phyloP scores from a whole-genome alignment of 2,888 invertebrate genomes.

The Sminthurides aquaticus region DNA sequence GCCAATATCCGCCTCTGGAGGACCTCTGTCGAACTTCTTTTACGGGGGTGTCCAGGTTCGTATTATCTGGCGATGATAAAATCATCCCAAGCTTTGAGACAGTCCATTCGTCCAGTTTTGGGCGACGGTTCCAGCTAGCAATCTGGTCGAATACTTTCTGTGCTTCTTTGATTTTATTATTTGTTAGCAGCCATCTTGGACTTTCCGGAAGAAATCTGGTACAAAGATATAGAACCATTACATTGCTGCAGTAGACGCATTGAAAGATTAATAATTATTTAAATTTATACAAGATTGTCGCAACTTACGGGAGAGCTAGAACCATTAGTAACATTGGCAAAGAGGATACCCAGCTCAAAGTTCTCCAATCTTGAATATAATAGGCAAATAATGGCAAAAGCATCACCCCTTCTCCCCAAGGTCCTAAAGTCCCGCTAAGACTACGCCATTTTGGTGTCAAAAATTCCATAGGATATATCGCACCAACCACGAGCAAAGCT shows the following conservation, averaged over 20 bases:
- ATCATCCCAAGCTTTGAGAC: slow-evolving; percentile 26
- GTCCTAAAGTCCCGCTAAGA: slow-evolving; percentile 33
- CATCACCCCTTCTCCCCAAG: slow-evolving; percentile 36
- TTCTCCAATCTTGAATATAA: slow-evolving; percentile 28
- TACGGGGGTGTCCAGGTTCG: background rate
- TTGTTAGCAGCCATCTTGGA: slow-evolving; percentile 33
- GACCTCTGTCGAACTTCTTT: background rate
- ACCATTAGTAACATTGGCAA: slow-evolving; percentile 26
- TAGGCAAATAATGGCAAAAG: slow-evolving; percentile 28
- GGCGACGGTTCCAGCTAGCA: slow-evolving; percentile 28
- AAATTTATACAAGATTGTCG: no score
- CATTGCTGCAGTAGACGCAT: no score
- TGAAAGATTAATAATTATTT: no score
- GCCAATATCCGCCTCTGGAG: background rate
- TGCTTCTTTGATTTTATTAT: slow-evolving; percentile 30
- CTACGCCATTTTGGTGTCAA: slow-evolving; percentile 31
- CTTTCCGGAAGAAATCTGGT: slow-evolving; percentile 34
- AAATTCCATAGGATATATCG: slow-evolving; percentile 38
- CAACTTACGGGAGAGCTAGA: slow-evolving; percentile 28
- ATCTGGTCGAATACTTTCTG: slow-evolving; percentile 25
- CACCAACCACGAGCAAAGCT: slow-evolving; percentile 33
- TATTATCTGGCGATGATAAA: background rate
- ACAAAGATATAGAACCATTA: no score
- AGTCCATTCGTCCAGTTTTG: slow-evolving; percentile 10
- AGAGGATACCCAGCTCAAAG: slow-evolving; percentile 24